Base-by-base conservation (phyloP, 1,140 invertebrate genomes). In the Bombus superbus region DNA sequence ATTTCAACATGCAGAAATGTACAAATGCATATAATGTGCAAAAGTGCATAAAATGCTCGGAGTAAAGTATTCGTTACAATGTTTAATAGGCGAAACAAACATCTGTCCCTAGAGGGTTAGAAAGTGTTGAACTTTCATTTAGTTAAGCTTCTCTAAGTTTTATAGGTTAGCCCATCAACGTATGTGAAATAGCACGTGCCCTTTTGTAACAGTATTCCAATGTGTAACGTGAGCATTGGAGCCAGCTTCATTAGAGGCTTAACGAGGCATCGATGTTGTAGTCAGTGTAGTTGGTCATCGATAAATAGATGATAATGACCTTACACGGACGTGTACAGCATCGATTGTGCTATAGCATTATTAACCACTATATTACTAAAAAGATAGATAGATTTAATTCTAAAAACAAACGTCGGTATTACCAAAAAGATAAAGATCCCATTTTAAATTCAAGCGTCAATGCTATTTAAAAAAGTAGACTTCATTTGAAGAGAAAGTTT, bases 261-360 rank as follows among this genome's bases (percentile, higher is more conserved):
- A 75, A 75, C 25, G 73, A 75, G 47, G 32, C 22, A 75, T n/a
- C 44, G 73, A 40, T 6, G 32, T 18, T 35, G 32, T 35, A 68
- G 32, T 35, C 47, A 22, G 5, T 38, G 47, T 75, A 53, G 47
- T 47, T 53, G 73, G 73, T 75, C 73, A 75, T 40, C 47, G 73
- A 75, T 75, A 75, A 75, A 75, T 28, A 53, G 73, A 38, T 74
- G 40, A 74, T 74, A 74, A 74, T 74, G 73, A 74, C 73, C n/a
- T 35, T 35, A 35, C 40, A n/a, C 10, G 35, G 11, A 11, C 72
- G 42, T 22, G 71, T 66, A 32, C 32, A 66, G 64, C 64, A 66
- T 66, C 10, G 64, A 66, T 18, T n/a, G 64, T 18, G 64, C 28
- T 11, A 9, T 6, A 32, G 15, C 35, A 9, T 10, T 32, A 38